Evolutionary conservation across 1,140 invertebrate species (phyloP).

Genomic region (Anthonomus grandis): DNA sequence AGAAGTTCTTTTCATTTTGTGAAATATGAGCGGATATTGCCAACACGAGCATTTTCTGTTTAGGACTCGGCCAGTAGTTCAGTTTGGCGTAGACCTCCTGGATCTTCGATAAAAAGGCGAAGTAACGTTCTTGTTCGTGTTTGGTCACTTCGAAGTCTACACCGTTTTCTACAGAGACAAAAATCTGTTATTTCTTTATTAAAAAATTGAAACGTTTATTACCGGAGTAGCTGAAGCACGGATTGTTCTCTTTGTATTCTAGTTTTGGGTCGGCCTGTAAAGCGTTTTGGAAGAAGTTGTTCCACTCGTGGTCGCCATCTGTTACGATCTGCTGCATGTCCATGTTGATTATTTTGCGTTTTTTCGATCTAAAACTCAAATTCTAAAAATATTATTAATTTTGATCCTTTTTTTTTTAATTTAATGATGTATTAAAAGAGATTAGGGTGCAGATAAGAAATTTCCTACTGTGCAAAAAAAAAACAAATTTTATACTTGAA

Average conservation of each 20-base stretch:
- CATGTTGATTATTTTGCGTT: conserved; percentile 4
- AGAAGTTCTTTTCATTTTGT: conserved; percentile 12
- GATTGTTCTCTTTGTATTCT: conserved; percentile 7
- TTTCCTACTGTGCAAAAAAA: no score
- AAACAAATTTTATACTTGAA: no score
- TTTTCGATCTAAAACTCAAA: not conserved
- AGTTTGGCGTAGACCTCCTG: conserved; percentile 12
- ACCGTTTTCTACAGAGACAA: conserved; percentile 16
- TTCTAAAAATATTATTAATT: no score
- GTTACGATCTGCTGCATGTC: not conserved
- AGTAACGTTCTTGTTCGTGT: conserved; percentile 11
- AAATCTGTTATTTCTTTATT: not conserved
- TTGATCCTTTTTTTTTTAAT: no score
- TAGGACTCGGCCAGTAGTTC: not conserved
- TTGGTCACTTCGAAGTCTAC: conserved; percentile 20
- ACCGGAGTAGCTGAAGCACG: conserved; percentile 11
- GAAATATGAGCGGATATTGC: conserved; percentile 3
- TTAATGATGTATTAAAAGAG: no score
- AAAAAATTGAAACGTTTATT: no score
- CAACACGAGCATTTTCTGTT: conserved; percentile 4
- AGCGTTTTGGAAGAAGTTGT: conserved; percentile 2
- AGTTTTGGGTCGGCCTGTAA: conserved; percentile 10
- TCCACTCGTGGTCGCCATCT: not conserved
- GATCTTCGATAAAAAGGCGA: conserved; percentile 5
- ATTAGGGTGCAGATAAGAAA: no score